Evolutionary conservation across 2,888 invertebrate species (phyloP).

Genomic region (Clunio marinus): DNA sequence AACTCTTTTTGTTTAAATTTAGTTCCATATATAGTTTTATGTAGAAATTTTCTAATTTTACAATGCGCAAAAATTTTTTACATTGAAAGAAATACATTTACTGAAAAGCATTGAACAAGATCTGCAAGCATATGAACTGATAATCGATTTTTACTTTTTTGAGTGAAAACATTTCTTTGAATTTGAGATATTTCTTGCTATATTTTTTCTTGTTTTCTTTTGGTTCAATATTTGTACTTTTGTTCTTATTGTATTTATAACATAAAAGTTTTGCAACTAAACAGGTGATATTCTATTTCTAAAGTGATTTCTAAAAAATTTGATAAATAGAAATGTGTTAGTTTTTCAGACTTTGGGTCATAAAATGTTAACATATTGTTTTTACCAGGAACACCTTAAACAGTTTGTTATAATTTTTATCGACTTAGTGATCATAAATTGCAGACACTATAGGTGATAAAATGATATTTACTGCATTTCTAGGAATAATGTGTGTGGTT

Average conservation of each 20-base stretch:
- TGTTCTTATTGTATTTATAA: neutral
- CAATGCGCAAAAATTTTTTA: neutral
- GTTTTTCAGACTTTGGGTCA: neutral
- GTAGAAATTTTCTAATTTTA: neutral
- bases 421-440: neutral
- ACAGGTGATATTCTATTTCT: constrained; percentile 33
- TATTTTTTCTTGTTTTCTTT: constrained; percentile 8
- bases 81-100: neutral
- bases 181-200: constrained; percentile 21
- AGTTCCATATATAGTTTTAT: no score
- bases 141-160: constrained; percentile 38
- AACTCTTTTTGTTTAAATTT: no score
- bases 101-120: neutral
- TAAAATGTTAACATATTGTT: constrained; percentile 1
- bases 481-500: neutral
- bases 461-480: neutral
- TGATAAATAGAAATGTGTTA: neutral
- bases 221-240: neutral
- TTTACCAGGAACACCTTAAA: neutral
- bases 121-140: neutral
- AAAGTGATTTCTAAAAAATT: constrained; percentile 29
- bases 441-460: constrained; percentile 24
- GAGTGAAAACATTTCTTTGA: constrained; percentile 39
- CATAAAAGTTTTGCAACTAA: neutral
- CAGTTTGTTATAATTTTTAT: neutral